A percentile compares a stretch with the other conserved stretches of the same genome.
These are phyloP conservation scores for Mesaphorura yosii DNA, from an alignment of 1,140 invertebrate species.

Conservation along the genomic window DNA sequence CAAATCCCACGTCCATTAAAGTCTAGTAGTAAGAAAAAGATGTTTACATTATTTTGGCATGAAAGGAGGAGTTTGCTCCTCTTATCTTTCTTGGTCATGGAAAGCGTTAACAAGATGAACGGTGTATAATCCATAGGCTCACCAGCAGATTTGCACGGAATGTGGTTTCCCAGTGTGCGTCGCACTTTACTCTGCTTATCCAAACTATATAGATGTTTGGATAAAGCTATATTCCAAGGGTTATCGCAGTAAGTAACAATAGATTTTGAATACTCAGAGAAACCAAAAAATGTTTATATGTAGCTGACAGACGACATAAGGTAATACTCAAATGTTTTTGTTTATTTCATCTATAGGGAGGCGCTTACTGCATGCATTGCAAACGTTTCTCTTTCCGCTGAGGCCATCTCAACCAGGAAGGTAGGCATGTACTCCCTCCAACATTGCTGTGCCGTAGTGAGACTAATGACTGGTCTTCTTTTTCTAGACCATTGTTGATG, in stretches of 20 bases:
- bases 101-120: too few species aligned
- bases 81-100: too few species aligned
- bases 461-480: slow-evolving; percentile 1
- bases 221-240: slow-evolving; percentile 88
- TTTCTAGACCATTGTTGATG: slow-evolving; percentile 64
- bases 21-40: slow-evolving; percentile 21
- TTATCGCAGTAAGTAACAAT: too few species aligned
- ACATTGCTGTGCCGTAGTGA: too few species aligned
- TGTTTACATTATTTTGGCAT: not conserved
- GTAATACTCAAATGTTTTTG: too few species aligned
- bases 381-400: slow-evolving; percentile 66
- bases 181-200: slow-evolving; percentile 89
- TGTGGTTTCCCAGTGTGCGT: slow-evolving; percentile 98
- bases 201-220: slow-evolving; percentile 86
- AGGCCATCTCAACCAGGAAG: slow-evolving; percentile 53
- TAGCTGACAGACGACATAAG: too few species aligned
- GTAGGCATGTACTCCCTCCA: too few species aligned
- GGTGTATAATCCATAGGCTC: slow-evolving; percentile 46
- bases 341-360: too few species aligned
- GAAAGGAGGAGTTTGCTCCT: too few species aligned
- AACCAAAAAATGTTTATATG: too few species aligned
- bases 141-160: slow-evolving; percentile 92
- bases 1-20: slow-evolving; percentile 31
- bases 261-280: too few species aligned
- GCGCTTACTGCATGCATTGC: slow-evolving; percentile 81